These are phyloP conservation scores for Lasioglossum baleicum DNA, from an alignment of 1,140 invertebrate genomes.

Conservation along the genomic window DNA sequence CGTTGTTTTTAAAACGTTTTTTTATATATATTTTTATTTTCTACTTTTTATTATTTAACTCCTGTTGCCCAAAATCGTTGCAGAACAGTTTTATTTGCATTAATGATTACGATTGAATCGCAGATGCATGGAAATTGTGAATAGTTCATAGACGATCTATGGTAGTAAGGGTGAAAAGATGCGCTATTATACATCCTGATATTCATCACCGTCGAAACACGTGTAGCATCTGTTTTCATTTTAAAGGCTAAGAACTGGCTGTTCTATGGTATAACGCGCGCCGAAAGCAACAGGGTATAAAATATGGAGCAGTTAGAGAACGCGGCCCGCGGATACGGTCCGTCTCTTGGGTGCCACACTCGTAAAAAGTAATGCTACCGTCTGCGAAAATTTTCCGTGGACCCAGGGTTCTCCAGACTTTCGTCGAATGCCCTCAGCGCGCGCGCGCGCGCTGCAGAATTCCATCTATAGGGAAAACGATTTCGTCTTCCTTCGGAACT, in stretches of 20 bases:
- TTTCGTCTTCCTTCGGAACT: conserved; percentile 15
- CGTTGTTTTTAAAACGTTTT: too few species aligned
- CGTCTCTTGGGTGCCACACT: conserved; percentile 48
- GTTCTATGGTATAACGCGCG: conserved; percentile 29
- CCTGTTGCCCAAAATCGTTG: too few species aligned
- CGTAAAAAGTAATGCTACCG: conserved; percentile 51
- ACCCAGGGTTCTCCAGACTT: background rate
- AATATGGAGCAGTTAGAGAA: conserved; percentile 40
- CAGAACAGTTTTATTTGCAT: too few species aligned
- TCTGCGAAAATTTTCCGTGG: conserved; percentile 11
- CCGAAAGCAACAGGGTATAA: conserved; percentile 50
- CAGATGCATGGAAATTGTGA: too few species aligned
- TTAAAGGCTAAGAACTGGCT: conserved; percentile 22
- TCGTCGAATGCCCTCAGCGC: background rate
- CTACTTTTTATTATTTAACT: too few species aligned
- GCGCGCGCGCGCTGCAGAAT: background rate
- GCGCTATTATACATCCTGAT: background rate
- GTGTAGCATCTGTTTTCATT: conserved; percentile 29
- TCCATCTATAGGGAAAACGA: background rate
- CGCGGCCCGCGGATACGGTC: conserved; percentile 29
- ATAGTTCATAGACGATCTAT: too few species aligned
- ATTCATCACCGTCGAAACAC: conserved; percentile 6
- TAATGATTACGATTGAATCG: too few species aligned
- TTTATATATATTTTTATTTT: too few species aligned
- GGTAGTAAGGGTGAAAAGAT: too few species aligned